Evolutionary conservation across 1,140 invertebrate genomes (phyloP).

Genomic region (Apis mellifera): DNA sequence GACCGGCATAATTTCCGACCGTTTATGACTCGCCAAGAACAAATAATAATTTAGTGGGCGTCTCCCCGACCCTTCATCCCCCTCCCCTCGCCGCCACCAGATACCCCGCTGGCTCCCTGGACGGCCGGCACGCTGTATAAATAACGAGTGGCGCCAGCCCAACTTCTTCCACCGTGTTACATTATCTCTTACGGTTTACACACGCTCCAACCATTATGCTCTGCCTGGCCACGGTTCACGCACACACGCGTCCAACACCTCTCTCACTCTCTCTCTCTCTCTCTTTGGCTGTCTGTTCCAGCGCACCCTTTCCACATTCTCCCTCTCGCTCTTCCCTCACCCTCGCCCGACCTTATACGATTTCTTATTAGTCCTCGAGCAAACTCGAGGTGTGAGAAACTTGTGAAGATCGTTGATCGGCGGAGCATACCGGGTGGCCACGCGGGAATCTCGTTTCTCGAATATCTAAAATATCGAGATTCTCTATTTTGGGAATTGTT

Average conservation of each 20-base stretch:
- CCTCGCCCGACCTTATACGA: slow-evolving; percentile 51
- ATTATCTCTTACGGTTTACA: slow-evolving; percentile 69
- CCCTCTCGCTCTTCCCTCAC: background rate
- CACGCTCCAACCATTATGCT: slow-evolving; percentile 66
- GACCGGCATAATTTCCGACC: slow-evolving; percentile 75
- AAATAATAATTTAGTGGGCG: slow-evolving; percentile 80
- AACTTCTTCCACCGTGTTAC: slow-evolving; percentile 71
- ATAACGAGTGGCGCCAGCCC: slow-evolving; percentile 76
- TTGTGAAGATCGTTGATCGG: slow-evolving; percentile 15
- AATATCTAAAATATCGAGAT: no score
- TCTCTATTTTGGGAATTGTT: no score
- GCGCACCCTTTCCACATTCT: no score
- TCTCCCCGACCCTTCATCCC: slow-evolving; percentile 52
- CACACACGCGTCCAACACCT: slow-evolving; percentile 14
- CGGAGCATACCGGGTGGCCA: slow-evolving; percentile 29
- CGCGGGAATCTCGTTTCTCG: no score
- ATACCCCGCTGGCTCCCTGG: slow-evolving; percentile 41
- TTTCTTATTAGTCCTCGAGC: slow-evolving; percentile 64
- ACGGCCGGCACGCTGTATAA: slow-evolving; percentile 66
- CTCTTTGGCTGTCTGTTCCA: no score
- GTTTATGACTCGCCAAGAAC: slow-evolving; percentile 77
- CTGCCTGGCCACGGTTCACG: slow-evolving; percentile 26
- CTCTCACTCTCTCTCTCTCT: background rate
- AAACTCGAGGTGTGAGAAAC: slow-evolving; percentile 45
- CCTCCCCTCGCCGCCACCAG: slow-evolving; percentile 57